phyloP scores from a whole-genome alignment of 2,797 vertebrate genomes.

The Lepus townsendii region DNA sequence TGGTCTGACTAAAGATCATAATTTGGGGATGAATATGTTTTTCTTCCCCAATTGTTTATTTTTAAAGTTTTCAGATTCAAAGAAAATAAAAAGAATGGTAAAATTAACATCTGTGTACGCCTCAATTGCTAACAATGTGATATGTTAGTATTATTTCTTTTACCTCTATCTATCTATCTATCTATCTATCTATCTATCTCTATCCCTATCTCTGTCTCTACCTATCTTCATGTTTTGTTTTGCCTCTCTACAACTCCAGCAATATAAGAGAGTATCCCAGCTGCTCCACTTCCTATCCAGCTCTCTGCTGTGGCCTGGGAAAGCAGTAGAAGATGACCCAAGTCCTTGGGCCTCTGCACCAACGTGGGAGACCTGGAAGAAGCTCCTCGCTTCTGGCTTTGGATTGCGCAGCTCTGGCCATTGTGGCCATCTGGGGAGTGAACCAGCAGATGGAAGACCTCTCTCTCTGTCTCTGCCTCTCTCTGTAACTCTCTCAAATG shows the following conservation, averaged over 20 bases:
- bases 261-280: not conserved
- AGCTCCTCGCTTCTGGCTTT: too few species aligned
- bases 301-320: too few species aligned
- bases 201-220: not conserved
- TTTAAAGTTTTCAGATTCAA: not conserved
- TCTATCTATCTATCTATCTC: not conserved
- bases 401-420: too few species aligned
- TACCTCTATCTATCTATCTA: not conserved
- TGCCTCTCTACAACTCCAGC: not conserved
- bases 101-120: not conserved
- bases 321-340: too few species aligned
- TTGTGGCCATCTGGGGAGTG: too few species aligned
- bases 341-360: too few species aligned
- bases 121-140: not conserved
- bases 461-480: too few species aligned
- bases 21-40: not conserved
- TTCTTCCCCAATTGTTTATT: not conserved
- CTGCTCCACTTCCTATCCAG: too few species aligned
- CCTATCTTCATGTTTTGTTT: not conserved
- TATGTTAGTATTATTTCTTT: not conserved
- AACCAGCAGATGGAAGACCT: too few species aligned
- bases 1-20: not conserved
- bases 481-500: too few species aligned
- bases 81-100: not conserved
- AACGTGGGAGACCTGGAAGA: too few species aligned